Evolutionary conservation across 2,888 invertebrate species (phyloP), one percentile per base, ranked within the genome.

Genomic region (Chrysolina oricalcia): DNA sequence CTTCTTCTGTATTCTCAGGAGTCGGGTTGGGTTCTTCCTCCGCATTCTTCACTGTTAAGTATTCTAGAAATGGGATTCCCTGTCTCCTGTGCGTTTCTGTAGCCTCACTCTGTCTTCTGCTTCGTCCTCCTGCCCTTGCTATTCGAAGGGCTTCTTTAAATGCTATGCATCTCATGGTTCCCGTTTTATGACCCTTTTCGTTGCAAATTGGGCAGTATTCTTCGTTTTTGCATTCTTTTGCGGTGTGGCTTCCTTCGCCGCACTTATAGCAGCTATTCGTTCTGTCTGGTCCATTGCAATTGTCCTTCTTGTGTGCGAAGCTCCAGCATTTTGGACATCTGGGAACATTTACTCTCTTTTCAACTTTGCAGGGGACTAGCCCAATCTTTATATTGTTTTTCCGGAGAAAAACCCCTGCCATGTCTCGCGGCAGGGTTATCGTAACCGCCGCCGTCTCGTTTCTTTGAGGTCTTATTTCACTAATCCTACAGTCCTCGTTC

Each of bases 281-380:
- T 56, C 72, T 73, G 19, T 77, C 65, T 9, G 68, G 69, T 11
- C 72, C 77, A 6, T 35, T 59, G 48, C 71, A 75, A 1, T 71
- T 46, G 0, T 35, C 21, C 6, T 19, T 56, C 4, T 17, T 21
- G 48, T 79, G 75, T 0, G 50, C 65, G 41, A 46, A 72, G 4
- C 43, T 19, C 74, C 69, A 72, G 73, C 78, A 78, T 46, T 21
- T 63, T 13, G 2, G n/a, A 40, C 78, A 78, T 11, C 70, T 75
- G 19, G 53, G 8, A 11, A 76, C 9, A 10, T 43, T 40, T 1
- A 48, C 15, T 19, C 27, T 65, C 59, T 63, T 62, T 41, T 67
- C 69, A 1, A 77, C n/a, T 15, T 21, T 15, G n/a, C 78, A 75
- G 17, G 23, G 62, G 0, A 75, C 73, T 17, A 56, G 41, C 11